phyloP scores from a whole-genome alignment of 2,888 invertebrate species.

The Lepeophtheirus nordmannii region DNA sequence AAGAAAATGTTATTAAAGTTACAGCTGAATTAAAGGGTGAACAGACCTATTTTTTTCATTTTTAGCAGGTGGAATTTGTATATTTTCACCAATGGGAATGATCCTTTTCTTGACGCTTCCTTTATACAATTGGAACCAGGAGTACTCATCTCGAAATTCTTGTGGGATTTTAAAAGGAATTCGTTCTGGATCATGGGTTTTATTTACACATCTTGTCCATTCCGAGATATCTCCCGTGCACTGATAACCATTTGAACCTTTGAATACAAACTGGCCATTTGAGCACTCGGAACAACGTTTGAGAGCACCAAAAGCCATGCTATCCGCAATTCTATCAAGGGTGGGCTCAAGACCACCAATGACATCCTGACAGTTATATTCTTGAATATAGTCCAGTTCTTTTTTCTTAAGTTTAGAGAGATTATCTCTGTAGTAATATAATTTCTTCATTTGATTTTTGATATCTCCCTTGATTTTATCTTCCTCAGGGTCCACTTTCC shows the following conservation, averaged over 20 bases:
- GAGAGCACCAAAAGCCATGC: constrained; percentile 72
- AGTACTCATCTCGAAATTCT: constrained; percentile 41
- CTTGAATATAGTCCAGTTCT: constrained; percentile 49
- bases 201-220: constrained; percentile 70
- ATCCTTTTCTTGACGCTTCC: constrained; percentile 5
- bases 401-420: constrained; percentile 45
- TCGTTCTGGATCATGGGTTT: constrained; percentile 55
- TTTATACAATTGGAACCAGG: constrained; percentile 39
- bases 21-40: background rate
- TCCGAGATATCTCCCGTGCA: constrained; percentile 69
- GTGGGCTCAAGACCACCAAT: constrained; percentile 44
- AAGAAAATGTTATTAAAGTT: no score
- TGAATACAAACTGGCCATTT: constrained; percentile 44
- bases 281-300: constrained; percentile 61
- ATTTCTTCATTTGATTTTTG: constrained; percentile 53
- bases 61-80: background rate
- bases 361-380: constrained; percentile 53
- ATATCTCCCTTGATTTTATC: constrained; percentile 45
- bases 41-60: background rate
- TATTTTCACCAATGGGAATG: background rate
- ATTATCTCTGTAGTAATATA: constrained; percentile 51
- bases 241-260: constrained; percentile 56
- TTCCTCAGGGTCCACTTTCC: constrained; percentile 32
- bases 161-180: constrained; percentile 51
- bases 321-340: constrained; percentile 60